These are phyloP conservation scores for Heliconius sara DNA, from an alignment of 2,888 invertebrate genomes.

Conservation along the genomic window DNA sequence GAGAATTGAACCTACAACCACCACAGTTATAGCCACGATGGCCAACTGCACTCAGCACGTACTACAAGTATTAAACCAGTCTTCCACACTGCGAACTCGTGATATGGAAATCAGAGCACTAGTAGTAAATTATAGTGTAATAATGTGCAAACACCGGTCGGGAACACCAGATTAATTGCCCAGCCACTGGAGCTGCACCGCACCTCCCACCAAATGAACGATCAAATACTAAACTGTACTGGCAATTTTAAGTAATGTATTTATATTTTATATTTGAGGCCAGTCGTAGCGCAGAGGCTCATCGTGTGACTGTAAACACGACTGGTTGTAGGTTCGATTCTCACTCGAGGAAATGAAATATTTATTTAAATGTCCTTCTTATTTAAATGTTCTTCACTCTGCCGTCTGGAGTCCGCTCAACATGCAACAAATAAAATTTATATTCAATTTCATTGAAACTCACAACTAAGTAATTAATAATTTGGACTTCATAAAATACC, in stretches of 20 bases:
- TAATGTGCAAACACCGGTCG: constrained; percentile 29
- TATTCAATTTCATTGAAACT: background rate
- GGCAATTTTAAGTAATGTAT: background rate
- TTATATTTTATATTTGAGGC: background rate
- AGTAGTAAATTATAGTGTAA: constrained; percentile 26
- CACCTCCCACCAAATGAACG: constrained; percentile 24
- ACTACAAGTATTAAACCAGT: constrained; percentile 9
- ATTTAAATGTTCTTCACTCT: background rate
- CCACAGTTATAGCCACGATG: background rate
- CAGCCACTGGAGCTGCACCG: constrained; percentile 13
- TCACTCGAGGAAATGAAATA: background rate
- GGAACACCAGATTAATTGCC: constrained; percentile 41
- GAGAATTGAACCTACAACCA: background rate
- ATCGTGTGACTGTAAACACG: background rate
- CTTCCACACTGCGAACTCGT: constrained; percentile 20
- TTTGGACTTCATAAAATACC: background rate
- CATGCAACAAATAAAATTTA: background rate
- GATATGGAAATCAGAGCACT: constrained; percentile 29
- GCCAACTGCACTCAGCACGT: background rate
- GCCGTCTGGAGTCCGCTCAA: background rate
- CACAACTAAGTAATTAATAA: background rate
- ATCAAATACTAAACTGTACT: background rate
- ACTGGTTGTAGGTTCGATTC: background rate
- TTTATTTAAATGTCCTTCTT: background rate
- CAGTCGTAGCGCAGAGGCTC: background rate